Percentiles rank a stretch among this genome's conserved stretches.
Evolutionary conservation across 2,797 vertebrate species (phyloP).

Genomic region (Neopelma chrysocephalum): DNA sequence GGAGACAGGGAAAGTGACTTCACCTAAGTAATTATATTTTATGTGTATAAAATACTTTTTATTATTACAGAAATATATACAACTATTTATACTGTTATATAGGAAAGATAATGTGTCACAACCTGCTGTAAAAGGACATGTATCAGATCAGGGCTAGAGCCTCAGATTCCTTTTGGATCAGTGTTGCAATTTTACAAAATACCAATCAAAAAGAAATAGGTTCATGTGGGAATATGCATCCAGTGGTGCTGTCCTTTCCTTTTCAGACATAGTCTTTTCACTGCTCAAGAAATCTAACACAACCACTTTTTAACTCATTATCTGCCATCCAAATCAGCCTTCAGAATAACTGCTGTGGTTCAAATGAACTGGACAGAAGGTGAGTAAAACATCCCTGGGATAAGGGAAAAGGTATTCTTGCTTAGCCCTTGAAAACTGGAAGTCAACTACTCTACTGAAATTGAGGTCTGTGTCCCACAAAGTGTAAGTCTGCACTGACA

Average conservation of each 20-base stretch:
- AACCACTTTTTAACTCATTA: background rate
- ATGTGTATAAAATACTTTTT: background rate
- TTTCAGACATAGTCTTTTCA: background rate
- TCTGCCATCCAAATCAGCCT: background rate
- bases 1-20: background rate
- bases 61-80: background rate
- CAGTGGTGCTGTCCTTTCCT: background rate
- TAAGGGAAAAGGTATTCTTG: background rate
- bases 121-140: background rate
- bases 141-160: background rate
- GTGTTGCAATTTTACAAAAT: background rate
- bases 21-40: background rate
- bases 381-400: background rate
- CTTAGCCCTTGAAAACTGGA: background rate
- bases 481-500: background rate
- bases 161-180: background rate
- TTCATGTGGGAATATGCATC: background rate
- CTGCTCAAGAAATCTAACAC: background rate
- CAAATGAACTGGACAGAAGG: background rate
- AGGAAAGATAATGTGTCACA: background rate
- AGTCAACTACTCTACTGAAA: background rate
- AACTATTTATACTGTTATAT: background rate
- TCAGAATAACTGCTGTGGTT: background rate
- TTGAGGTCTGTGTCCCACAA: background rate
- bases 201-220: background rate